phyloP scores from a whole-genome alignment of 2,113 vertebrate genomes.

The Sapayoa aenigma region DNA sequence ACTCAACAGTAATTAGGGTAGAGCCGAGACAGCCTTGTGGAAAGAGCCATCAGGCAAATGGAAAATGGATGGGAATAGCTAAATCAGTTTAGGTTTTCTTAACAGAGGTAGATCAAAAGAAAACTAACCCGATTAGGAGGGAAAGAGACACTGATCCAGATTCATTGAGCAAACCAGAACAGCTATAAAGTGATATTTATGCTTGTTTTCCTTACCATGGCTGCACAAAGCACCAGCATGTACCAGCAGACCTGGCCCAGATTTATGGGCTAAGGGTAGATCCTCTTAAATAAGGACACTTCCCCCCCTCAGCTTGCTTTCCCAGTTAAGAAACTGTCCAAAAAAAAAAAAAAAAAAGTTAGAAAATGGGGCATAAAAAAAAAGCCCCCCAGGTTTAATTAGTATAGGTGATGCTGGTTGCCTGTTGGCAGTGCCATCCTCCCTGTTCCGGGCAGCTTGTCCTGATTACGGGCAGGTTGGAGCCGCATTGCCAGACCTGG shows the following conservation, averaged over 20 bases:
- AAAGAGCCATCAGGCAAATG: neutral
- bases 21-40: neutral
- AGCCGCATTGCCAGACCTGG: neutral
- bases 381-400: neutral
- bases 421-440: neutral
- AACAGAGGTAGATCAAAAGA: conserved; percentile 11
- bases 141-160: conserved; percentile 17
- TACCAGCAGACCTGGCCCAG: neutral
- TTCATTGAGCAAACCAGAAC: neutral
- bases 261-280: neutral
- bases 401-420: neutral
- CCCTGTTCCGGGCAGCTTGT: neutral
- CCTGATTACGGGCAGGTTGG: neutral
- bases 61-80: neutral
- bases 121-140: conserved; percentile 18
- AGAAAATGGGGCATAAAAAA: neutral
- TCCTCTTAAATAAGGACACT: neutral
- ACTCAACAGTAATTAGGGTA: neutral
- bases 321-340: neutral
- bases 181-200: neutral
- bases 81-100: conserved; percentile 24
- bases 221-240: neutral
- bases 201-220: neutral
- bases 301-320: neutral
- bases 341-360: neutral